Conservation (phyloP, 35 echinoderm and acorn worm species). For the Apostichopus californicus region DNA sequence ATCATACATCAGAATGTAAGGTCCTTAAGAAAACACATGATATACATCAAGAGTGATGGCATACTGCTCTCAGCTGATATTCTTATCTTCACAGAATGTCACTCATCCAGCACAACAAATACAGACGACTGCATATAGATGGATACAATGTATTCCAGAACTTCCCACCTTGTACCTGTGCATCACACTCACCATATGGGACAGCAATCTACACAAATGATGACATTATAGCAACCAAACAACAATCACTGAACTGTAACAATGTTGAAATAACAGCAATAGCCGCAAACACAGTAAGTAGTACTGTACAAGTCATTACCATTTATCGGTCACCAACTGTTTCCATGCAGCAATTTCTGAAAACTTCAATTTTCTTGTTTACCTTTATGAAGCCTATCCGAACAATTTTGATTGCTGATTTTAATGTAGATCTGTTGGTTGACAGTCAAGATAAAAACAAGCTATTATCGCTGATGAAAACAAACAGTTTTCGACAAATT, state of each 20-base stretch:
- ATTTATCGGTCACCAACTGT: neutral
- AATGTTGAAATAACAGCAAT: too few relatives aligned
- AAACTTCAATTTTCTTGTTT: too few relatives aligned
- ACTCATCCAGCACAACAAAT: neutral
- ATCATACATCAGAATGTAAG: slow-evolving; percentile 31
- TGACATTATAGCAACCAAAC: neutral
- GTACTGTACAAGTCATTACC: neutral
- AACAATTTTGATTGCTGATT: slow-evolving; percentile 41
- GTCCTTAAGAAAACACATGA: slow-evolving; percentile 18
- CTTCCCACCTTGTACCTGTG: neutral
- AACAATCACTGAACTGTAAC: too few relatives aligned
- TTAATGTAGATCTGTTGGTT: slow-evolving; percentile 29
- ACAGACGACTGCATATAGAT: neutral
- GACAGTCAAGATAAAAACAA: neutral
- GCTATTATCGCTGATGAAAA: neutral
- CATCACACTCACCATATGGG: neutral
- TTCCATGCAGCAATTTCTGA: too few relatives aligned
- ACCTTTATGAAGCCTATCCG: neutral
- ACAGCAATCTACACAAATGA: neutral
- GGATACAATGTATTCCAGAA: slow-evolving; percentile 30
- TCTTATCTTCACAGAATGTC: slow-evolving; percentile 27
- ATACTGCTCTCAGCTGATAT: slow-evolving; percentile 14
- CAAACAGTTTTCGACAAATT: slow-evolving; percentile 1
- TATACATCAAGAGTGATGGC: neutral
- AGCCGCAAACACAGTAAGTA: too few relatives aligned